These are phyloP conservation scores for Conomelus anceps DNA, from an alignment of 2,888 invertebrate genomes.

Conservation along the genomic window DNA sequence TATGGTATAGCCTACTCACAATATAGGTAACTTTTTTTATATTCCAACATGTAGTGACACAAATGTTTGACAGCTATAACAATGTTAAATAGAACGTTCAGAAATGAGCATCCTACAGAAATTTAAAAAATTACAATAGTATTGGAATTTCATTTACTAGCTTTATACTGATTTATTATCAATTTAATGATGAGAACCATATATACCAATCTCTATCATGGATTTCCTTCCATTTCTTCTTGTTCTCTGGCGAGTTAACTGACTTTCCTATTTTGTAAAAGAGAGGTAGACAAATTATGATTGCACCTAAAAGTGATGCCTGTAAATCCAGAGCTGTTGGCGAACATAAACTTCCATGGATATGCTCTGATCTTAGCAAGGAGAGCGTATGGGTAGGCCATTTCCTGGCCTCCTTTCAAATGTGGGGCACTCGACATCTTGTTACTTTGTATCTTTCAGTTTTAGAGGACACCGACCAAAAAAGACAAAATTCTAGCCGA, in stretches of 20 bases:
- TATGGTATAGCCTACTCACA: no score
- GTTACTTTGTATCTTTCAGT: not conserved
- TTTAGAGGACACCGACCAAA: no score
- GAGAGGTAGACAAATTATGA: not conserved
- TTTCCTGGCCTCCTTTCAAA: not conserved
- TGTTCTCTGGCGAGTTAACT: not conserved
- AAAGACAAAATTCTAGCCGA: no score
- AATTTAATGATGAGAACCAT: not conserved
- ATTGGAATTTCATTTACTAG: not conserved
- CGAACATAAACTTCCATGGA: not conserved
- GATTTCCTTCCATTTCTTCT: not conserved
- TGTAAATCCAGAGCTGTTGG: not conserved
- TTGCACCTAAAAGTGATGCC: not conserved
- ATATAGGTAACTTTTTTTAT: no score
- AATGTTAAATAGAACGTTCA: not conserved
- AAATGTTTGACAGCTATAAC: not conserved
- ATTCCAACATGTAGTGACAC: not conserved
- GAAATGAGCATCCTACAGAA: not conserved
- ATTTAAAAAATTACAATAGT: no score
- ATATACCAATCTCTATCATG: not conserved
- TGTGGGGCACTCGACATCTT: not conserved
- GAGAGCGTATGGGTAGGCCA: not conserved
- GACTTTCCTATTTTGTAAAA: not conserved
- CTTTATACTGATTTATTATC: not conserved
- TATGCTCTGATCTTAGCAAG: not conserved